Conservation (phyloP, 2,797 vertebrate genomes). For the Rhinatrema bivittatum region DNA sequence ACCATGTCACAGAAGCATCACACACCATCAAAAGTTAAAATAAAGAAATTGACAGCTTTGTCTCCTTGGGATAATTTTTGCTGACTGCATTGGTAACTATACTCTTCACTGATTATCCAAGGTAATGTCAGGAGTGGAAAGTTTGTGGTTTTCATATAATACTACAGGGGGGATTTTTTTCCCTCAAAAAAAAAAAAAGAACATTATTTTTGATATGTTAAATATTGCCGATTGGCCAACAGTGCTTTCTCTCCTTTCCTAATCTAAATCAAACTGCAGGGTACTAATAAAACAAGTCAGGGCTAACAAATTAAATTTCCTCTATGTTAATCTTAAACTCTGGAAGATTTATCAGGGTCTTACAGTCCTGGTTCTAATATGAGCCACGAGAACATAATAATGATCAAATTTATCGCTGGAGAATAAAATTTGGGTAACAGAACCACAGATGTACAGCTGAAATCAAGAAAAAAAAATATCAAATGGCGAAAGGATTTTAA, state of each 20-base stretch:
- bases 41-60: too few relatives aligned
- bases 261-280: not conserved
- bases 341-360: slow-evolving; percentile 6
- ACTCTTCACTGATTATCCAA: too few relatives aligned
- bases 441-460: not conserved
- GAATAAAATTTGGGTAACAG: slow-evolving; percentile 7
- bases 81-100: too few relatives aligned
- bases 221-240: not conserved
- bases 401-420: slow-evolving; percentile 3
- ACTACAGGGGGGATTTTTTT: too few relatives aligned
- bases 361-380: slow-evolving; percentile 3
- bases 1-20: too few relatives aligned
- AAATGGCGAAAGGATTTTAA: too few relatives aligned
- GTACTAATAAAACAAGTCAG: slow-evolving; percentile 6
- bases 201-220: too few relatives aligned
- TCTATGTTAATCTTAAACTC: slow-evolving; percentile 12
- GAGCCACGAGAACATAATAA: slow-evolving; percentile 1
- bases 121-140: too few relatives aligned
- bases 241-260: not conserved
- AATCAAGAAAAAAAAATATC: not conserved
- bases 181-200: too few relatives aligned
- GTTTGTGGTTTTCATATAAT: too few relatives aligned
- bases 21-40: too few relatives aligned
- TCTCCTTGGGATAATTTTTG: too few relatives aligned
- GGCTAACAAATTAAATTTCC: slow-evolving; percentile 13